phyloP scores from a whole-genome alignment of 2,113 vertebrate species.

The Perca schrenkii region DNA sequence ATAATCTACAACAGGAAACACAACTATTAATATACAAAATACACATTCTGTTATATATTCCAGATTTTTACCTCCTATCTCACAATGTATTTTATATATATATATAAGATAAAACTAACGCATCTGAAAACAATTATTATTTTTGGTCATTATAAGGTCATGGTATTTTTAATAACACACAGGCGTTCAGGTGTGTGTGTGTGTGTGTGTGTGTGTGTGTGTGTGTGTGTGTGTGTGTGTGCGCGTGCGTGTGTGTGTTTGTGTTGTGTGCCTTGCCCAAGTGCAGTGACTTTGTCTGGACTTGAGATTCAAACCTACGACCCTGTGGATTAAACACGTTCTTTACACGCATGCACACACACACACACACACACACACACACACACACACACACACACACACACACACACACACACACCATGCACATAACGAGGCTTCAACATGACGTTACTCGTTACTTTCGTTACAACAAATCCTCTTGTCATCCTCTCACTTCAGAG shows the following conservation, averaged over 20 bases:
- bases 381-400: background rate
- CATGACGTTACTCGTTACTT: background rate
- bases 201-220: background rate
- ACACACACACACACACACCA: background rate
- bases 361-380: background rate
- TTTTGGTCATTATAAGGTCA: no score
- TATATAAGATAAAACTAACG: no score
- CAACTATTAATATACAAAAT: background rate
- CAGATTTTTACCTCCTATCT: background rate
- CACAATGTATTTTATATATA: background rate
- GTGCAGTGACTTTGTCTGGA: background rate
- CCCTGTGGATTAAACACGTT: slow-evolving; percentile 4
- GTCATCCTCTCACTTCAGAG: background rate
- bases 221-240: background rate
- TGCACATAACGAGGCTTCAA: background rate
- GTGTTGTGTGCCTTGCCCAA: background rate
- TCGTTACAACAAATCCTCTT: background rate
- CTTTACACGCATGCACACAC: no score
- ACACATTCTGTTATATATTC: background rate
- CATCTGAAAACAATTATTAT: background rate
- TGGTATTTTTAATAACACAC: background rate
- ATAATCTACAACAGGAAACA: background rate
- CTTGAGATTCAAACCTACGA: slow-evolving; percentile 1
- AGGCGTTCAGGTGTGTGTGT: background rate
- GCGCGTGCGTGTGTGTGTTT: background rate